A percentile compares a stretch with the other conserved stretches of the same genome.
Evolutionary conservation across 1,140 invertebrate species (phyloP).

Genomic region (Xylocopa sonorina): DNA sequence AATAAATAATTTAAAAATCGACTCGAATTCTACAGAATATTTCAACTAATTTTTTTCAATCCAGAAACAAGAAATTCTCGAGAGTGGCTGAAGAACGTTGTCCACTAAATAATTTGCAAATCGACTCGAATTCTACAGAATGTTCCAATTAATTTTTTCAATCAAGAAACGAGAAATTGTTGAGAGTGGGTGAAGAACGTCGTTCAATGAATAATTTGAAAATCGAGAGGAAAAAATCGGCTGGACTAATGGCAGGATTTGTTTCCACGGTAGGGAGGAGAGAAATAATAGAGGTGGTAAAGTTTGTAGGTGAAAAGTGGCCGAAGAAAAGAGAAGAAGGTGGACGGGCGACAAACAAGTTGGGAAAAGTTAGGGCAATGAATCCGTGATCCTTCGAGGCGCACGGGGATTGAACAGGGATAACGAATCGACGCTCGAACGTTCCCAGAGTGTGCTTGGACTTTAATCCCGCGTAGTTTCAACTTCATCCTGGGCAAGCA

Average conservation of each 20-base stretch:
- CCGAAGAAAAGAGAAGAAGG: neutral
- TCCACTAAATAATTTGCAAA: too few relatives aligned
- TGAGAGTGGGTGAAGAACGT: too few relatives aligned
- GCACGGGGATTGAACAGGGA: conserved; percentile 17
- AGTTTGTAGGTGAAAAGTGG: neutral
- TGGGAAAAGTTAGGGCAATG: conserved; percentile 21
- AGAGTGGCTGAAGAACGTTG: too few relatives aligned
- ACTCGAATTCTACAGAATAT: too few relatives aligned
- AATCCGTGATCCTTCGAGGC: neutral
- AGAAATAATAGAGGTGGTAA: neutral
- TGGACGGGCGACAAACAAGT: neutral
- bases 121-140: too few relatives aligned
- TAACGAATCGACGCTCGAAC: conserved; percentile 45
- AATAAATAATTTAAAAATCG: too few relatives aligned
- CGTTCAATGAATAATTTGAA: too few relatives aligned
- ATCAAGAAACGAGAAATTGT: neutral
- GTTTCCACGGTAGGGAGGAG: too few relatives aligned
- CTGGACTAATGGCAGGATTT: neutral
- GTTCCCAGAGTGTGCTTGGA: conserved; percentile 3
- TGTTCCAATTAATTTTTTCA: too few relatives aligned
- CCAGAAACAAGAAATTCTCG: too few relatives aligned
- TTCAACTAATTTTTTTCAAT: too few relatives aligned
- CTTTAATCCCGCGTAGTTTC: conserved; percentile 32
- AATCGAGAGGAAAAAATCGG: too few relatives aligned
- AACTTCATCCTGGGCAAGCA: conserved; percentile 24